A percentile compares a stretch with the other conserved stretches of the same genome.
phyloP scores from a whole-genome alignment of 2,113 vertebrate genomes.

The Lophius piscatorius region DNA sequence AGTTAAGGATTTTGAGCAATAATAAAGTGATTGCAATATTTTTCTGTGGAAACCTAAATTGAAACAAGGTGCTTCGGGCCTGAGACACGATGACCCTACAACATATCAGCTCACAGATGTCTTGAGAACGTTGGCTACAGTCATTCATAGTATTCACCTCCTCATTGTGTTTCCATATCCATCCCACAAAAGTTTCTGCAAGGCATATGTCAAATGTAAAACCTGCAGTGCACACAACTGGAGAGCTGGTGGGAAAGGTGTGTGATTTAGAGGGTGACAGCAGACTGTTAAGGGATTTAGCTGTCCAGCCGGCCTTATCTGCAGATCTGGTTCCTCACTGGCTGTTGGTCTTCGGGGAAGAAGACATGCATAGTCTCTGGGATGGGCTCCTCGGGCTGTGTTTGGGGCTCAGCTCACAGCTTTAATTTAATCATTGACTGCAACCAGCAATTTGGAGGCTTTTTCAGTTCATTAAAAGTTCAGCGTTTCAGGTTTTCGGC shows the following conservation, averaged over 20 bases:
- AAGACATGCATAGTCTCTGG: slow-evolving; percentile 24
- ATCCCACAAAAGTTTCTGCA: slow-evolving; percentile 8
- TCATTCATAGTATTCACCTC: slow-evolving; percentile 26
- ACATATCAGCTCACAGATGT: slow-evolving; percentile 52
- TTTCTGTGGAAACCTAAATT: slow-evolving; percentile 56
- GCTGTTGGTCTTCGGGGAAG: slow-evolving; percentile 38
- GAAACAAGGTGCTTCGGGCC: slow-evolving; percentile 57
- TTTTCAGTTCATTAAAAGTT: slow-evolving; percentile 75
- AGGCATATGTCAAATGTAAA: slow-evolving; percentile 56
- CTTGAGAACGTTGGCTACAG: slow-evolving; percentile 38
- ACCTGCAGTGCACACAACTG: slow-evolving; percentile 42
- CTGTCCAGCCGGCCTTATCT: slow-evolving; percentile 64
- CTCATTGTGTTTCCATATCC: slow-evolving; percentile 39
- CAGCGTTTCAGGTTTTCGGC: slow-evolving; percentile 64
- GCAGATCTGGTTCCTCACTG: slow-evolving; percentile 43
- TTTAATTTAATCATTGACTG: slow-evolving; percentile 75
- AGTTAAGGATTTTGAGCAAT: no score
- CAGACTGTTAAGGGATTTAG: slow-evolving; percentile 54
- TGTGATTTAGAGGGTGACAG: slow-evolving; percentile 73
- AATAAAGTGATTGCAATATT: slow-evolving; percentile 66
- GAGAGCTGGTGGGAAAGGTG: slow-evolving; percentile 60
- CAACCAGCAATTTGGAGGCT: slow-evolving; percentile 63
- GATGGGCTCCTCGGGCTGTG: slow-evolving; percentile 37
- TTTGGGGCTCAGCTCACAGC: slow-evolving; percentile 44
- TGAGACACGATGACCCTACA: slow-evolving; percentile 53